These are phyloP conservation scores for Rhabdornis inornatus DNA, from an alignment of 2,113 vertebrate genomes.

Conservation along the genomic window DNA sequence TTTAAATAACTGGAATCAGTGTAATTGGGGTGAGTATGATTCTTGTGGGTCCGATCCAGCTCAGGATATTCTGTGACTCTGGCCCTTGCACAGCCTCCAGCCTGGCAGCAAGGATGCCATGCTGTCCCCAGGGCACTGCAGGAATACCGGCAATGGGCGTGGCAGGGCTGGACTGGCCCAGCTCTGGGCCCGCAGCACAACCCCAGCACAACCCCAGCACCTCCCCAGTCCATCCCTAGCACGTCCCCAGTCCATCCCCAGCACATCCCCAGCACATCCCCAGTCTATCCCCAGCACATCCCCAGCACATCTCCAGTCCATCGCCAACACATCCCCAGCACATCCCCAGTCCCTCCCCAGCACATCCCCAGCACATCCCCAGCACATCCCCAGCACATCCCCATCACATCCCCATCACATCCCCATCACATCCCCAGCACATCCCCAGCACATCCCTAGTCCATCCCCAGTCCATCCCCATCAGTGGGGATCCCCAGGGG, in stretches of 20 bases:
- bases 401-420: too few relatives aligned
- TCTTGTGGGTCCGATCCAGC: background rate
- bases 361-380: background rate
- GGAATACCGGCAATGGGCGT: fast-evolving
- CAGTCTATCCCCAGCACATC: too few relatives aligned
- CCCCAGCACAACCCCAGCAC: background rate
- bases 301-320: too few relatives aligned
- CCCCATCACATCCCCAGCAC: too few relatives aligned
- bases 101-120: fast-evolving
- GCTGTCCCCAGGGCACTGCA: background rate
- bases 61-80: background rate
- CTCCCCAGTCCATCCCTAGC: too few relatives aligned
- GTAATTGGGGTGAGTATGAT: background rate
- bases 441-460: too few relatives aligned
- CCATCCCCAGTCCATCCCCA: too few relatives aligned
- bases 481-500: too few relatives aligned
- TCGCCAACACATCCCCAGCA: too few relatives aligned
- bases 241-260: background rate
- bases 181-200: fast-evolving
- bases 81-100: background rate
- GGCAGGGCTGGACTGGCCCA: fast-evolving
- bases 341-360: background rate
- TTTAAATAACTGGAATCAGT: background rate
- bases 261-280: too few relatives aligned
- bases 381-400: too few relatives aligned